Evolutionary conservation across 2,113 vertebrate species (phyloP), one percentile per base, ranked within the genome.

Genomic region (Mionectes macconnelli): DNA sequence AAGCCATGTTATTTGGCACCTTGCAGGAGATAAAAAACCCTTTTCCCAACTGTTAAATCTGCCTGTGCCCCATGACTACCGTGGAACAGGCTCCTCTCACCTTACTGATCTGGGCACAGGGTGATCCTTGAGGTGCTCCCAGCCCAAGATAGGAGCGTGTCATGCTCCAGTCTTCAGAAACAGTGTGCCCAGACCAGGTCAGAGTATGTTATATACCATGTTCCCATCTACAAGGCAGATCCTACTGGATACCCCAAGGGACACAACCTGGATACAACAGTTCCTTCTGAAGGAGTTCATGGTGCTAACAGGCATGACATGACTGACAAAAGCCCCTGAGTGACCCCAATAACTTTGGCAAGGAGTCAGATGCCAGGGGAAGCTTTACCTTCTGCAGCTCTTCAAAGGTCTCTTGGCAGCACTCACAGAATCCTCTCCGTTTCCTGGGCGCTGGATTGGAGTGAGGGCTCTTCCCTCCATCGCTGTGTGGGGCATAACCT

Each of bases 361-460:
- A 78, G 63, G 57, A 91, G 16, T 6, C 74, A 72, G 49, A 4
- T 70, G 40, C 49, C 77, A 72, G 50, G 17, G 45, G 50, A 93
- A 10, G n/a, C 37, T 88, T 96, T 86, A 99, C 98, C 98, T 97
- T 87, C 3, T 97, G 95, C 89, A 98, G 97, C 88, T 98, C 98
- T 33, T 96, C 96, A n/a, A 98, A 99, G 70, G 98, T 84, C 63
- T 98, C 95, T 8, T 96, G 98, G 93, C 99, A 99, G 96, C 98
- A 98, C 97, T 99, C 99, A 23, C 99, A 99, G 84, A 98, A 99
- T 1, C 98, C 98, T 27, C 74, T 84, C 92, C 87, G 98, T 80
- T 96, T 99, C 82, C 97, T 98, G 13, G 93, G 93, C 33, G 37
- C 14, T 28, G 50, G 14, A 27, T 81, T 35, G 9, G 97, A 96